phyloP scores from a whole-genome alignment of 2,113 vertebrate species.

The Drymodes brunneopygia region DNA sequence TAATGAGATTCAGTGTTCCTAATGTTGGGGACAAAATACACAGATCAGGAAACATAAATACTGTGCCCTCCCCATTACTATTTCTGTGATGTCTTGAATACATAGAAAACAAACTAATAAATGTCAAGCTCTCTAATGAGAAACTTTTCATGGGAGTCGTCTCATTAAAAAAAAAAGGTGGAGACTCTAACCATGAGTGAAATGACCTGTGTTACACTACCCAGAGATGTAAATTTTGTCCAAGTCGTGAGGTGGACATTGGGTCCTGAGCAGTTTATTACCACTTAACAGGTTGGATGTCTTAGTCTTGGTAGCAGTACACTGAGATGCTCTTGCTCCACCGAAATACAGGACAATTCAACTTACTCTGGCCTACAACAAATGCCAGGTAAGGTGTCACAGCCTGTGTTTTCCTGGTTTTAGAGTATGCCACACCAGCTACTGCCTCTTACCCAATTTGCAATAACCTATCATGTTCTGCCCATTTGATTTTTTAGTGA shows the following conservation, averaged over 20 bases:
- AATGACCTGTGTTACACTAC: background rate
- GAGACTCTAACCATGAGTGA: background rate
- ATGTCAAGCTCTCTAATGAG: background rate
- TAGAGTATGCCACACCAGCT: background rate
- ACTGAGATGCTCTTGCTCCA: background rate
- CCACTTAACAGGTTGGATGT: background rate
- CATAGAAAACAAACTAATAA: background rate
- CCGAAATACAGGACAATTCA: background rate
- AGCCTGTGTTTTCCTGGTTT: background rate
- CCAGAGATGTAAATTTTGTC: background rate
- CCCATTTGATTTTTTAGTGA: background rate
- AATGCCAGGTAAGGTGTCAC: background rate
- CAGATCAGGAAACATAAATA: background rate
- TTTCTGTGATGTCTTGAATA: background rate
- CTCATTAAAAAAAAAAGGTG: background rate
- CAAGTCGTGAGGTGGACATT: background rate
- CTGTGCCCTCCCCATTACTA: background rate
- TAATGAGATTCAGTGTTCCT: constrained; percentile 26
- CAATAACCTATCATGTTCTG: fast-evolving
- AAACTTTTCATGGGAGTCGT: background rate
- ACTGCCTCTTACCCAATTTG: background rate
- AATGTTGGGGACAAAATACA: background rate
- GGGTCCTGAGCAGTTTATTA: background rate
- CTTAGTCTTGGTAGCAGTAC: background rate
- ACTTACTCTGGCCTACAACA: background rate